These are phyloP conservation scores for human (Homo sapiens) DNA, from an alignment of 2,113 vertebrate genomes.

Conservation along the genomic window GRCh38 chr17:58245501-58246000, in stretches of 20 bases:
- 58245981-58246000: background rate
- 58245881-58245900: background rate
- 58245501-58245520: accelerated
- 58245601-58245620: background rate
- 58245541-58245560: background rate
- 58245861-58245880: background rate
- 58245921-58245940: background rate
- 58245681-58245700: background rate
- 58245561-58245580: background rate
- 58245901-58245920: background rate
- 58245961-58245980: background rate
- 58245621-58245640: background rate
- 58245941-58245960: background rate
- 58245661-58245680: background rate
- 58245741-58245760: background rate
- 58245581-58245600: background rate
- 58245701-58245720: background rate
- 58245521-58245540: background rate
- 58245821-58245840: background rate
- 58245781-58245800: background rate
- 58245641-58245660: background rate
- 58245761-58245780: background rate
- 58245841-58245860: background rate
- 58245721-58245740: background rate
- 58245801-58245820: background rate